Evolutionary conservation across 2,797 vertebrate genomes (phyloP).

Genomic region (Miopithecus talapoin): DNA sequence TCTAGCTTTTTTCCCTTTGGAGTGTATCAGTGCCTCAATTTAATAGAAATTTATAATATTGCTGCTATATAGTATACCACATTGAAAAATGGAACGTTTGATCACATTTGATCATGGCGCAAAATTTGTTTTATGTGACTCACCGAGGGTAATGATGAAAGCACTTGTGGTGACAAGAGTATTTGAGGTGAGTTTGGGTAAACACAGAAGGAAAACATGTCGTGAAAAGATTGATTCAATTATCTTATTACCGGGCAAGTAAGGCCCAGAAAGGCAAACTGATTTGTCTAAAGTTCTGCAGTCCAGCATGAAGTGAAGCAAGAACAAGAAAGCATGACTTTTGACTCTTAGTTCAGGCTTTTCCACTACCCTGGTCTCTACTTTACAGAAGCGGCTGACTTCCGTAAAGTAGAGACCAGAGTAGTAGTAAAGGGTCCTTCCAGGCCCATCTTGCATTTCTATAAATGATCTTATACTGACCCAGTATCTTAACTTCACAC

Average conservation of each 20-base stretch:
- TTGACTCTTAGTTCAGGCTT: too few species aligned
- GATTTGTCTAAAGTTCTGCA: neutral
- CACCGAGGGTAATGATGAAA: neutral
- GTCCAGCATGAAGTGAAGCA: neutral
- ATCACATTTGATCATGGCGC: neutral
- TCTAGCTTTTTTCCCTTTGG: neutral
- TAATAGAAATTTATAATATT: constrained; percentile 8
- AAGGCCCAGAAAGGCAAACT: neutral
- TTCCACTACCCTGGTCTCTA: neutral
- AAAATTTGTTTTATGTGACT: constrained; percentile 38
- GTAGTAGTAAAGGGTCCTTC: neutral
- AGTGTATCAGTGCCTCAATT: neutral
- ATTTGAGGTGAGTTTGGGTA: neutral
- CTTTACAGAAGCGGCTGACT: neutral
- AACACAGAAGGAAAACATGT: constrained; percentile 1
- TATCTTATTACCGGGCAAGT: neutral
- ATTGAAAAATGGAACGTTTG: constrained; percentile 20
- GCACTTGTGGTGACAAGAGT: neutral
- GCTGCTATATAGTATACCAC: neutral
- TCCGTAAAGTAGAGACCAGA: neutral
- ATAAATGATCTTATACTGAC: neutral
- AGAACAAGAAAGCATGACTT: neutral
- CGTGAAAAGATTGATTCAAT: constrained; percentile 42
- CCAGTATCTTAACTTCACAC: neutral
- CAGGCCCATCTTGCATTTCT: neutral